Base-by-base conservation (phyloP, 2,888 invertebrate species). In the Stegophylla sp. region DNA sequence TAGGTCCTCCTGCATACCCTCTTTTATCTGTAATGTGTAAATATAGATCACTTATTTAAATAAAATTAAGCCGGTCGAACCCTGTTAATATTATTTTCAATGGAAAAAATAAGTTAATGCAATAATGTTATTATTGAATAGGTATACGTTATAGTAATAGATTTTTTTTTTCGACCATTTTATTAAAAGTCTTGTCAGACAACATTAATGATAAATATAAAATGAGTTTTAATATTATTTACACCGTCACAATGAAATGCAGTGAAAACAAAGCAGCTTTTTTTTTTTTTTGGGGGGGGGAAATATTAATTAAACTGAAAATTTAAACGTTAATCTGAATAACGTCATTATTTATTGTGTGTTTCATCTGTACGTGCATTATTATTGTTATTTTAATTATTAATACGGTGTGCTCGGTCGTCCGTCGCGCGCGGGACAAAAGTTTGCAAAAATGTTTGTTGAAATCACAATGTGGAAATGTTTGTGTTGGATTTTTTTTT, bases 311-410 rank as follows among this genome's bases (percentile, higher is more conserved):
- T 72, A 56, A 23, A 72, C 20, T 43, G 53, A 43, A 53, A 17
- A 53, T 53, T 23, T 66, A 53, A 53, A 75, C 23, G 41, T 66
- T 53, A 66, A 76, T 66, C 15, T 53, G 26, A 75, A 75, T n/a
- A 64, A 51, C n/a, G 53, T 23, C 53, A n/a, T n/a, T n/a, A n/a
- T 48, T 61, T 34, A 43, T 53, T 53, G 75, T 53, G n/a, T 53
- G 41, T 26, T 66, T 53, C n/a, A 23, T 43, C n/a, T 43, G 7
- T 66, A 53, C 5, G 13, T 66, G 43, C 2, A 66, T 67, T 67
- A 56, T 53, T 20, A 45, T n/a, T 45, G 9, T 13, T 53, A 51
- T n/a, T n/a, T n/a, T n/a, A n/a, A n/a, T n/a, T n/a, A 43, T n/a
- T 43, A 20, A n/a, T 53, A 53, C 17, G 26, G 51, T 66, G 7